Base-by-base conservation (phyloP, 2,888 invertebrate genomes). In the Timema cristinae region DNA sequence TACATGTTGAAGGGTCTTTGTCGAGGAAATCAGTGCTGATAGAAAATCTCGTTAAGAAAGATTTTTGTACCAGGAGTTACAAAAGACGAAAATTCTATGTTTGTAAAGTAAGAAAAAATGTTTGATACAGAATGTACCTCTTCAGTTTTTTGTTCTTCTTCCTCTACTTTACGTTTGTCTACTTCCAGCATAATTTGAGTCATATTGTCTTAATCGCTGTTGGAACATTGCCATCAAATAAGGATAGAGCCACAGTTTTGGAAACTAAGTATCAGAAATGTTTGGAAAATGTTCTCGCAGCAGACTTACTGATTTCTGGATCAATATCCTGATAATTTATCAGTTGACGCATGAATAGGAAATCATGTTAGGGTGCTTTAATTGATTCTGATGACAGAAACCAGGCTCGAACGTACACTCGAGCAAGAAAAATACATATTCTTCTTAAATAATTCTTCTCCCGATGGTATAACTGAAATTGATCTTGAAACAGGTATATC, bases 341-440 rank as follows among this genome's bases (percentile, higher is more conserved):
- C 11, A 68, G 10, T 6, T 54, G 16, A 32, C 7, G n/a, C 54
- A 51, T 68, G 11, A 56, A 52, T 9, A 68, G 15, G 32, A 52
- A n/a, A n/a, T n/a, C n/a, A n/a, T n/a, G n/a, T n/a, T n/a, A n/a
- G n/a, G n/a, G n/a, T n/a, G n/a, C n/a, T n/a, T n/a, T n/a, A n/a
- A n/a, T n/a, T n/a, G n/a, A n/a, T n/a, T n/a, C n/a, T n/a, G n/a
- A n/a, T n/a, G n/a, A n/a, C n/a, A n/a, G n/a, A n/a, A n/a, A n/a
- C n/a, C n/a, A n/a, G n/a, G n/a, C n/a, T n/a, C n/a, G 74, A 66
- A 73, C 51, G 50, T 63, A 71, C 66, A 73, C 70, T 59, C 67
- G 50, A 56, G 68, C 66, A n/a, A n/a, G n/a, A n/a, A n/a, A n/a
- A n/a, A n/a, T n/a, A n/a, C n/a, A n/a, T n/a, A n/a, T n/a, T n/a